Base-by-base conservation (phyloP, 2,888 invertebrate species). In the Melanargia galathea region DNA sequence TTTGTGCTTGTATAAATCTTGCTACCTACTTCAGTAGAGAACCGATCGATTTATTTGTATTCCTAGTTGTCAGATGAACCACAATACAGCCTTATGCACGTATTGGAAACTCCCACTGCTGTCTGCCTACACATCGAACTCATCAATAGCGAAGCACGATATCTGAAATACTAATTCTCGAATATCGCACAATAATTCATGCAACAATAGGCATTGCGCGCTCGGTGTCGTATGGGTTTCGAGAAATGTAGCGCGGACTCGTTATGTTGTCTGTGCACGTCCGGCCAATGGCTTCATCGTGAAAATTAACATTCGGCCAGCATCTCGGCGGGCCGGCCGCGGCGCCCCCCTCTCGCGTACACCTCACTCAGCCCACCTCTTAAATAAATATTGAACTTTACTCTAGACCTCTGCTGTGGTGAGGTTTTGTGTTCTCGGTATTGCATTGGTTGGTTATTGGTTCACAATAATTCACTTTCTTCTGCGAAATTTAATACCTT, bases 251-350 rank as follows among this genome's bases (percentile, higher is more conserved):
- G 75, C 74, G 76, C 70, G 71, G 69, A 78, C 76, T 89, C 84
- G 81, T 88, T 87, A 81, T 71, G 79, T 69, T 75, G 75, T 71
- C 86, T 74, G 68, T 72, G 80, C 89, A 88, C 90, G 89, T 89
- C 74, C 82, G 72, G 74, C 78, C 77, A 84, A 90, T 89, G 87
- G 84, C 87, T 87, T 85, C 86, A 88, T 89, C 82, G 88, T 84
- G 81, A 75, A 86, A 84, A 90, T 90, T 88, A 87, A 87, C 83
- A 90, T 90, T 87, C 89, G 83, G 77, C 67, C 82, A 83, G 86
- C 87, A 84, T 84, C 84, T 77, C 67, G 66, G 67, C 71, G 69
- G 64, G 49, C 35, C 35, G 52, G 26, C 22, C 8, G 13, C 67
- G 66, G 59, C 66, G 62, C 65, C 66, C 66, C 69, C 71, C 65